Percentiles rank a stretch among this genome's conserved stretches.
phyloP scores from a whole-genome alignment of 92 coral and sea anemone species.

The Plumapathes pennacea region DNA sequence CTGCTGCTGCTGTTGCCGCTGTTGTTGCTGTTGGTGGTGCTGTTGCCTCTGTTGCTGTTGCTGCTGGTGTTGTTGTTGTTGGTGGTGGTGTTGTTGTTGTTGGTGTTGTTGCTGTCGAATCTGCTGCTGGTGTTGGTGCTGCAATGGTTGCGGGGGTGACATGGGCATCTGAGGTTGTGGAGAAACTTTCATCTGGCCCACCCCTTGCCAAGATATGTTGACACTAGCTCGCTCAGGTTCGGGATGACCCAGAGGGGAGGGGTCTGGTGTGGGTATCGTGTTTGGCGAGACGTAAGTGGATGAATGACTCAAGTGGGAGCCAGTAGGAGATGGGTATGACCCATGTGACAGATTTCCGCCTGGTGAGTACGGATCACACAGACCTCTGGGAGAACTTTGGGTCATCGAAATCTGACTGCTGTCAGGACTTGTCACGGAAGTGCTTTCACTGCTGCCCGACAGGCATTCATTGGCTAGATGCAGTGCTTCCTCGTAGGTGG shows the following conservation, averaged over 20 bases:
- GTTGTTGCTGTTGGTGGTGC: conserved; percentile 19
- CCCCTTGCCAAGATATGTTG: conserved; percentile 83
- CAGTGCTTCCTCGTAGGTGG: conserved; percentile 82
- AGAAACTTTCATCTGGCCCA: conserved; percentile 49
- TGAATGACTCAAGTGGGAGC: conserved; percentile 54
- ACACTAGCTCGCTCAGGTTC: conserved; percentile 73
- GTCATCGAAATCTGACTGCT: conserved; percentile 54
- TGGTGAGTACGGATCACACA: conserved; percentile 66
- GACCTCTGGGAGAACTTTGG: conserved; percentile 65
- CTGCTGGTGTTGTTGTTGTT: no score
- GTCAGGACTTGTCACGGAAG: conserved; percentile 65
- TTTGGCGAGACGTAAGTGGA: conserved; percentile 56
- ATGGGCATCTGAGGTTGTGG: no score
- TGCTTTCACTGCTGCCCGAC: conserved; percentile 39
- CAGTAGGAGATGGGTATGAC: conserved; percentile 58
- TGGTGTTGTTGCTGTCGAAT: no score
- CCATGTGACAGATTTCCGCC: conserved; percentile 51
- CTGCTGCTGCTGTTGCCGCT: conserved; percentile 6
- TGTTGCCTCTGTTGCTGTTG: no score
- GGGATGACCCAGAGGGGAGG: conserved; percentile 73
- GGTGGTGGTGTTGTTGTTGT: no score
- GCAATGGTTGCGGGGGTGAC: conserved; percentile 31
- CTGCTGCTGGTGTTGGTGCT: conserved; percentile 22
- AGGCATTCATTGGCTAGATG: conserved; percentile 65
- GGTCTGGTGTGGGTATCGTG: conserved; percentile 82